Conservation (phyloP, 2,113 vertebrate genomes). For the human region GRCh38 chrX:25182001-25182500, state of each 20-base stretch:
- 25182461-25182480: conserved; percentile 78
- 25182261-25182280: conserved; percentile 72
- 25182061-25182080: conserved; percentile 31
- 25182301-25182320: conserved; percentile 80
- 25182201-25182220: conserved; percentile 79
- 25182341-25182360: conserved; percentile 80
- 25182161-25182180: conserved; percentile 80
- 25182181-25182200: conserved; percentile 79
- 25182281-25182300: conserved; percentile 74
- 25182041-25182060: conserved; percentile 50
- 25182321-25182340: conserved; percentile 80
- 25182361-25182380: conserved; percentile 81
- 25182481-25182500: conserved; percentile 77
- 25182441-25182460: conserved; percentile 75
- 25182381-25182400: conserved; percentile 78
- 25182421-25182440: conserved; percentile 78
- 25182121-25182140: conserved; percentile 77
- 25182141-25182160: conserved; percentile 78
- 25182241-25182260: conserved; percentile 74
- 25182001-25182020: conserved; percentile 65
- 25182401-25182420: conserved; percentile 79
- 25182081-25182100: conserved; percentile 73
- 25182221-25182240: conserved; percentile 74
- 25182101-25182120: conserved; percentile 74
- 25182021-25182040: conserved; percentile 50